These are phyloP conservation scores for Aphrophora alni DNA, from an alignment of 2,888 invertebrate genomes.

Conservation along the genomic window DNA sequence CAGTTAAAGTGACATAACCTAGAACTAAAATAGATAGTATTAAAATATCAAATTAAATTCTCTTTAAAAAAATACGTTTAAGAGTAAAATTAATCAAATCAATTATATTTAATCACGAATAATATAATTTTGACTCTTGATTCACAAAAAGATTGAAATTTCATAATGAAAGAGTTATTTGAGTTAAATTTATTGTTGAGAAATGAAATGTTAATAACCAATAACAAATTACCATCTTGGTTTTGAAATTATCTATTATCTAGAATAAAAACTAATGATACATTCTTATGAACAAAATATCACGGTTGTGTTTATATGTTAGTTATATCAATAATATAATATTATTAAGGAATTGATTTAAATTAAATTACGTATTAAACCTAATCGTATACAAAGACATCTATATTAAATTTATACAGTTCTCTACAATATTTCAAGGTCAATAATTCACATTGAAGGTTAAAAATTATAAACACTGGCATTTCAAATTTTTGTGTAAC, in stretches of 20 bases:
- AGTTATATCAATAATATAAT: neutral
- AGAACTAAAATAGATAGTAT: too few relatives aligned
- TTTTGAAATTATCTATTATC: neutral
- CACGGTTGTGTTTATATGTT: neutral
- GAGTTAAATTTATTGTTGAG: too few relatives aligned
- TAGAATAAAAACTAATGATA: neutral
- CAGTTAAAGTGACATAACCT: too few relatives aligned
- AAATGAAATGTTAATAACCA: too few relatives aligned
- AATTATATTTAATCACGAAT: too few relatives aligned
- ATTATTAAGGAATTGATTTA: neutral
- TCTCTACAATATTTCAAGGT: neutral
- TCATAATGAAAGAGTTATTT: too few relatives aligned
- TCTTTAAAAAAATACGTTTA: too few relatives aligned
- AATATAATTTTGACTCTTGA: too few relatives aligned
- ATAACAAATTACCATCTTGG: neutral
- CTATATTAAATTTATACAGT: neutral
- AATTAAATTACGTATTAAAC: neutral
- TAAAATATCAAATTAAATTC: too few relatives aligned
- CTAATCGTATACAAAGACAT: slow-evolving; percentile 7
- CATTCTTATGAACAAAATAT: neutral
- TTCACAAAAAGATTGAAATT: too few relatives aligned
- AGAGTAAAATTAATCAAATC: too few relatives aligned
- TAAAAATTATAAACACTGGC: neutral
- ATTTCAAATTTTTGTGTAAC: neutral
- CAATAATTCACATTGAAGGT: slow-evolving; percentile 9